Evolutionary conservation across 2,888 invertebrate genomes (phyloP).

Genomic region (Catocala sponsa): DNA sequence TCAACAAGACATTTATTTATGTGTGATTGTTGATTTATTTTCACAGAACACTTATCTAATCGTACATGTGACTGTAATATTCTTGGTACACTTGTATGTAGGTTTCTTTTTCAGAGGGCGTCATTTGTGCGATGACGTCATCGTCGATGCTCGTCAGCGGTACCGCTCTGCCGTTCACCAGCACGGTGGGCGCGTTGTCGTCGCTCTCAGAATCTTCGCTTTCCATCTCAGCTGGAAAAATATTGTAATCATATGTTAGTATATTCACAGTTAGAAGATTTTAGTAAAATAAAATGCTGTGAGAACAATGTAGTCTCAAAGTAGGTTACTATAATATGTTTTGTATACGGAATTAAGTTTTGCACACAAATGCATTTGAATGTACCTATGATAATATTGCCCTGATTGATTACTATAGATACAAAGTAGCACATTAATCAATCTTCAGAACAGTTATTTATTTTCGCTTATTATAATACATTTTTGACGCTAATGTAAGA

Average conservation of each 20-base stretch:
- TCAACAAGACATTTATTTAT: constrained; percentile 42
- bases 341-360: no score
- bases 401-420: no score
- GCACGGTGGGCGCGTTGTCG: constrained; percentile 93
- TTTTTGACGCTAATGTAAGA: no score
- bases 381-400: no score
- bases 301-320: no score
- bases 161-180: constrained; percentile 93
- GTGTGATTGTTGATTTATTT: constrained; percentile 45
- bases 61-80: constrained; percentile 96
- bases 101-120: constrained; percentile 96
- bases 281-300: neutral
- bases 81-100: constrained; percentile 98
- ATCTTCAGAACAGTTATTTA: no score
- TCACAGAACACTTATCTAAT: constrained; percentile 76
- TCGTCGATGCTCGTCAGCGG: constrained; percentile 95
- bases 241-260: constrained; percentile 9
- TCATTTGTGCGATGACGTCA: constrained; percentile 96
- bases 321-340: no score
- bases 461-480: neutral
- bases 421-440: no score
- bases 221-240: constrained; percentile 89
- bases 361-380: no score
- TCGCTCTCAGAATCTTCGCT: constrained; percentile 93
- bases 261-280: no score